Evolutionary conservation across 2,888 invertebrate species (phyloP), one percentile per base, ranked within the genome.

Genomic region (Spialia ferax): DNA sequence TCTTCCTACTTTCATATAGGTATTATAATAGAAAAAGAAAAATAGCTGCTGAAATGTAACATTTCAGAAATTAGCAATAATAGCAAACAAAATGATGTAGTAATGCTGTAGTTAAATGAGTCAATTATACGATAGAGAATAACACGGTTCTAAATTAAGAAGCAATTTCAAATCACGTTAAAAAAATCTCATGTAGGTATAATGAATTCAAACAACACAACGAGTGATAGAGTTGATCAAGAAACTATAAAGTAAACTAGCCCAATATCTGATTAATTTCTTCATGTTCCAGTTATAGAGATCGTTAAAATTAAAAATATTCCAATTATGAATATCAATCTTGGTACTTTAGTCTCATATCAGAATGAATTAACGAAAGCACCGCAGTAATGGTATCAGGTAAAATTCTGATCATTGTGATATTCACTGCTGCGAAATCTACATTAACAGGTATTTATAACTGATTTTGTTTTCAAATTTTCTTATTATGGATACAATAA

Each of bases 251-350:
- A 8, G 7, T 54, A 1, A 54, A 26, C 1, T n/a, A 54, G 4
- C 8, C 26, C 15, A 7, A 26, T 10, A 54, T 26, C 10, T 6
- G n/a, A 54, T 54, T n/a, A 38, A 38, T 38, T 56, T 13, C 56
- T 35, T 20, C 38, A 35, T 10, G 35, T 56, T 56, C 42, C 59
- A 59, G n/a, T 59, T 59, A 22, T 42, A 42, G 23, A 38, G 42
- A 42, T 42, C 42, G 18, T 38, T 57, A 42, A 59, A 59, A n/a
- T 23, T 5, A 18, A 20, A 20, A 20, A 7, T 18, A 6, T 45
- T 45, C 18, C 18, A 20, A 45, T 45, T 38, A 13, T n/a, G n/a
- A 38, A 38, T n/a, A 38, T 38, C n/a, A 38, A 38, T 13, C 38
- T n/a, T 2, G 11, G 2, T 2, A 35, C n/a, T n/a, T 38, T 4